Percentiles rank a stretch among this genome's conserved stretches.
Conservation (phyloP, 2,888 invertebrate genomes). For the Ceraclea dissimilis region DNA sequence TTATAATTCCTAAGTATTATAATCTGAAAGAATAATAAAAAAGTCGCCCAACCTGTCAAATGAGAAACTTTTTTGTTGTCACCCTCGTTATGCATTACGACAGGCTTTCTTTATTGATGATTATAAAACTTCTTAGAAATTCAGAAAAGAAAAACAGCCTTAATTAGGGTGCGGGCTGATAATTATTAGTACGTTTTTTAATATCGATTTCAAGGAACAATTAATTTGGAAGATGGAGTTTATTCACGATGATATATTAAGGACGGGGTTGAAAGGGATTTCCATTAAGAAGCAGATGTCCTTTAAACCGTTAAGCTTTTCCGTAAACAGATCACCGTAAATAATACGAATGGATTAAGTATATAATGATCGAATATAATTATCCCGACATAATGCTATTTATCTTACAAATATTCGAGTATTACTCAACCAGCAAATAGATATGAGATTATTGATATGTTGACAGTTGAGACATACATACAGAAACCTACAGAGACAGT, state of each 20-base stretch:
- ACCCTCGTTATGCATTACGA: not conserved
- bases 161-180: conserved; percentile 6
- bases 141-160: conserved; percentile 12
- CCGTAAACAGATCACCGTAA: conserved; percentile 14
- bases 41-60: not conserved
- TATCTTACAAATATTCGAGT: too few relatives aligned
- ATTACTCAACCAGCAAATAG: too few relatives aligned
- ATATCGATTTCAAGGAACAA: too few relatives aligned
- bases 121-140: not conserved
- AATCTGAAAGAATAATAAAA: too few relatives aligned
- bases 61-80: not conserved
- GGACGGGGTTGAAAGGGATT: not conserved
- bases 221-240: too few relatives aligned
- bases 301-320: conserved; percentile 11
- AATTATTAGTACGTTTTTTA: too few relatives aligned
- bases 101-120: not conserved
- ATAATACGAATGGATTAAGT: conserved; percentile 17
- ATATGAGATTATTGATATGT: too few relatives aligned
- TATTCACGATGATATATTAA: too few relatives aligned
- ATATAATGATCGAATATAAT: not conserved
- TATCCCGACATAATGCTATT: too few relatives aligned
- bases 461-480: too few relatives aligned
- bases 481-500: too few relatives aligned
- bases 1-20: too few relatives aligned
- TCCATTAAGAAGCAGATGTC: conserved; percentile 8